These are phyloP conservation scores for Drosophila bocqueti DNA, from an alignment of 1,140 invertebrate genomes.

Conservation along the genomic window DNA sequence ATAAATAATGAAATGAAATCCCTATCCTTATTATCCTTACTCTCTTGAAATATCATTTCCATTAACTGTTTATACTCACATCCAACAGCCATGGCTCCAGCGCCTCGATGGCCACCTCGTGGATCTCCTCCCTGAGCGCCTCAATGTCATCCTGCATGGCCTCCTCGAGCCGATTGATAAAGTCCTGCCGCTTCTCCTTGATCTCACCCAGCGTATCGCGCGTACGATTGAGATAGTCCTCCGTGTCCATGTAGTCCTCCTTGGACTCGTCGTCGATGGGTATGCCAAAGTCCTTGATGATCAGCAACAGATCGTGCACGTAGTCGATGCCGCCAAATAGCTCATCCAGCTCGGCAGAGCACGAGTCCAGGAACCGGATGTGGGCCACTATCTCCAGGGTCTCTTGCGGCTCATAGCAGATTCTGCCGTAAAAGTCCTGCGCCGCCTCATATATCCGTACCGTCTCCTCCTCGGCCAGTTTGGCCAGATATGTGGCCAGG, in stretches of 20 bases:
- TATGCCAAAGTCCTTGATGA: conserved; percentile 90
- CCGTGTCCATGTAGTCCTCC: conserved; percentile 87
- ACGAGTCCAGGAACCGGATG: conserved; percentile 89
- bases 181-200: conserved; percentile 86
- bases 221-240: conserved; percentile 86
- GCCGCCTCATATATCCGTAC: conserved; percentile 87
- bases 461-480: conserved; percentile 88
- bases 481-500: conserved; percentile 86
- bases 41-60: neutral
- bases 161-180: conserved; percentile 86
- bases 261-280: conserved; percentile 87
- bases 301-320: conserved; percentile 90
- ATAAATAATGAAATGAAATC: too few relatives aligned
- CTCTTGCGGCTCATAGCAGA: conserved; percentile 87
- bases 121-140: conserved; percentile 86
- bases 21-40: too few relatives aligned
- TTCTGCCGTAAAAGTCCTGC: conserved; percentile 87
- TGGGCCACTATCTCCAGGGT: conserved; percentile 89
- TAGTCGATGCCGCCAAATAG: conserved; percentile 89
- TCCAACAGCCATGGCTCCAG: conserved; percentile 63
- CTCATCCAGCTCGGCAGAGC: conserved; percentile 87
- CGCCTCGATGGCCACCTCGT: conserved; percentile 85
- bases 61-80: conserved; percentile 39
- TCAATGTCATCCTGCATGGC: conserved; percentile 86
- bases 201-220: conserved; percentile 84